Percentiles rank a stretch among this genome's conserved stretches.
Evolutionary conservation across 35 echinoderm and acorn worm genomes (phyloP).

Genomic region (Chiridota heheva): DNA sequence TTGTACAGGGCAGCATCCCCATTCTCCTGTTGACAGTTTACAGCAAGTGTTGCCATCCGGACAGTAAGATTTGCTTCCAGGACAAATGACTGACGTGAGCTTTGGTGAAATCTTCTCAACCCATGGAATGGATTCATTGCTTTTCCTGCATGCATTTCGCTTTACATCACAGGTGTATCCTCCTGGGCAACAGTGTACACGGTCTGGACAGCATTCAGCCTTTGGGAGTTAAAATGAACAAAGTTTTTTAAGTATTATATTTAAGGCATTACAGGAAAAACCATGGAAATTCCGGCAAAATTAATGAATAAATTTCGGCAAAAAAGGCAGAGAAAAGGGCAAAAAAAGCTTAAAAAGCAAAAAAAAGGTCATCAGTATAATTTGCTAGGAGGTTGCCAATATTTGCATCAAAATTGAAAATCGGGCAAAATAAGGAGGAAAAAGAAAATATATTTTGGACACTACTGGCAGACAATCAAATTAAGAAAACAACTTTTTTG

Average conservation of each 20-base stretch:
- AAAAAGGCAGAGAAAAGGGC: too few relatives aligned
- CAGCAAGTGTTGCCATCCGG: constrained; percentile 64
- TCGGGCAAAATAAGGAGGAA: too few relatives aligned
- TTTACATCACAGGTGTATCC: constrained; percentile 69
- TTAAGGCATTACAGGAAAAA: background rate
- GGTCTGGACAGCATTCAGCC: constrained; percentile 78
- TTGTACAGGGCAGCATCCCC: constrained; percentile 70
- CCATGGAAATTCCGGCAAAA: background rate
- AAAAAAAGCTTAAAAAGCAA: too few relatives aligned
- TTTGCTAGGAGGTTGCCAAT: too few relatives aligned
- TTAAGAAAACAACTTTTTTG: too few relatives aligned
- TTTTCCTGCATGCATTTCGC: constrained; percentile 46
- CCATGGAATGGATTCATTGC: constrained; percentile 35
- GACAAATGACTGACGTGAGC: background rate
- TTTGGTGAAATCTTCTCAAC: constrained; percentile 33
- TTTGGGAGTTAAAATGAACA: constrained; percentile 49
- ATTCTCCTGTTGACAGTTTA: constrained; percentile 30
- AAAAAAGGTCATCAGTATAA: too few relatives aligned
- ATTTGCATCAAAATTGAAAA: too few relatives aligned
- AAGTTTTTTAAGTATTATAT: background rate
- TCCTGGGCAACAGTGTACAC: constrained; percentile 63
- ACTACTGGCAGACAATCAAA: too few relatives aligned
- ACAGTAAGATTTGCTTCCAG: constrained; percentile 40
- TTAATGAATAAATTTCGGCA: background rate
- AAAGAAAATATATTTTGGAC: too few relatives aligned